Conservation (phyloP, 1,140 invertebrate species). For the Aphelenchoides besseyi region DNA sequence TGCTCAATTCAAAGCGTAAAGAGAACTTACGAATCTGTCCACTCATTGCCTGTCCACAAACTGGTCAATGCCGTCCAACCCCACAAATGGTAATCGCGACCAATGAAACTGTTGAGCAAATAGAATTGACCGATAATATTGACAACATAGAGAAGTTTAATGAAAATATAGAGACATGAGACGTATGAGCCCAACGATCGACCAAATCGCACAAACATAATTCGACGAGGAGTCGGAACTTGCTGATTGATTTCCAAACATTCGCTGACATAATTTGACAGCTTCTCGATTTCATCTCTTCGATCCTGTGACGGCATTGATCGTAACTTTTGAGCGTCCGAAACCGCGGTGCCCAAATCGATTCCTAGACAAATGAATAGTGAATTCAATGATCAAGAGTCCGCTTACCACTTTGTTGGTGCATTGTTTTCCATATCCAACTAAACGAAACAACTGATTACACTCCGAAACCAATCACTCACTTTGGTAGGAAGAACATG, state of each 20-base stretch:
- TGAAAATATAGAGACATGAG: conserved; percentile 66
- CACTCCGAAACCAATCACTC: neutral
- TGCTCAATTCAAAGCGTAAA: conserved; percentile 8
- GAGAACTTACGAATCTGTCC: conserved; percentile 47
- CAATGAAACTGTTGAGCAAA: conserved; percentile 66
- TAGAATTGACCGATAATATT: conserved; percentile 66
- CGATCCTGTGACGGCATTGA: conserved; percentile 38
- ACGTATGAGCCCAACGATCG: conserved; percentile 66
- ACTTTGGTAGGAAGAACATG: conserved; percentile 66
- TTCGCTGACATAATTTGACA: conserved; percentile 51
- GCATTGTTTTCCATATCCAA: conserved; percentile 66
- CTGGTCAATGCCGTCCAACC: conserved; percentile 61
- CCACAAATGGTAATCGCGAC: conserved; percentile 64
- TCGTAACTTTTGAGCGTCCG: conserved; percentile 51
- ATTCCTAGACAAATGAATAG: conserved; percentile 36
- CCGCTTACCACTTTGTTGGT: conserved; percentile 64
- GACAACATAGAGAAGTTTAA: conserved; percentile 65
- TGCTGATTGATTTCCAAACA: conserved; percentile 50
- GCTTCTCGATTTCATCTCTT: conserved; percentile 41
- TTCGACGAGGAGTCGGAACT: conserved; percentile 28
- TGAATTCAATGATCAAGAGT: conserved; percentile 7
- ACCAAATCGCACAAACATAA: conserved; percentile 58
- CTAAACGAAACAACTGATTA: neutral
- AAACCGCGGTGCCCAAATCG: conserved; percentile 51
- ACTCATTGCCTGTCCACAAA: conserved; percentile 52